Percentiles rank a stretch among this genome's conserved stretches.
These are phyloP conservation scores for Rhogogaster chlorosoma DNA, from an alignment of 2,888 invertebrate genomes.

Conservation along the genomic window DNA sequence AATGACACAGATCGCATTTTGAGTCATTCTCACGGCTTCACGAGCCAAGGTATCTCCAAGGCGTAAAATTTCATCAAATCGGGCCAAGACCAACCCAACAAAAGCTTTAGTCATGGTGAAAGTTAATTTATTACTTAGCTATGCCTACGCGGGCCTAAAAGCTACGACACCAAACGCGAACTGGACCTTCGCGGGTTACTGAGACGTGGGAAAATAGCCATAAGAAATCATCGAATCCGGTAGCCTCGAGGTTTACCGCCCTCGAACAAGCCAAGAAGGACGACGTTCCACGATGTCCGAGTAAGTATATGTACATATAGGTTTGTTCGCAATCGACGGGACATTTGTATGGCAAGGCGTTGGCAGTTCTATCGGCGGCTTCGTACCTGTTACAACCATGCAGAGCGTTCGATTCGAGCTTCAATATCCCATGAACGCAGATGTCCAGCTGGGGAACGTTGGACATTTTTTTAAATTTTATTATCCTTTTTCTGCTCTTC, in stretches of 20 bases:
- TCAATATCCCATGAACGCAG: constrained; percentile 62
- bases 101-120: constrained; percentile 29
- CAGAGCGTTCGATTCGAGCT: constrained; percentile 54
- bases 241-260: constrained; percentile 12
- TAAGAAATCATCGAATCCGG: constrained; percentile 10
- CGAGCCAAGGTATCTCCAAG: neutral
- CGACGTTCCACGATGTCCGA: constrained; percentile 23
- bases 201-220: constrained; percentile 20
- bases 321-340: constrained; percentile 66
- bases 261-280: neutral
- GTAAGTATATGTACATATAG: constrained; percentile 11
- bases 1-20: neutral
- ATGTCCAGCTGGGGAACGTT: constrained; percentile 56
- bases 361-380: constrained; percentile 75
- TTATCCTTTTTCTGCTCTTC: neutral
- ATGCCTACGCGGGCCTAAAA: constrained; percentile 6
- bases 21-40: neutral
- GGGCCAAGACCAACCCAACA: constrained; percentile 12
- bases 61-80: constrained; percentile 36
- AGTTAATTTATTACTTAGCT: constrained; percentile 37
- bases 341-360: constrained; percentile 76
- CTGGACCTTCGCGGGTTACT: neutral
- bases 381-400: constrained; percentile 50
- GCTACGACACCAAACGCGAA: constrained; percentile 8
- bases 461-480: neutral